phyloP scores from a whole-genome alignment of 2,113 vertebrate species.

The Lynx canadensis region DNA sequence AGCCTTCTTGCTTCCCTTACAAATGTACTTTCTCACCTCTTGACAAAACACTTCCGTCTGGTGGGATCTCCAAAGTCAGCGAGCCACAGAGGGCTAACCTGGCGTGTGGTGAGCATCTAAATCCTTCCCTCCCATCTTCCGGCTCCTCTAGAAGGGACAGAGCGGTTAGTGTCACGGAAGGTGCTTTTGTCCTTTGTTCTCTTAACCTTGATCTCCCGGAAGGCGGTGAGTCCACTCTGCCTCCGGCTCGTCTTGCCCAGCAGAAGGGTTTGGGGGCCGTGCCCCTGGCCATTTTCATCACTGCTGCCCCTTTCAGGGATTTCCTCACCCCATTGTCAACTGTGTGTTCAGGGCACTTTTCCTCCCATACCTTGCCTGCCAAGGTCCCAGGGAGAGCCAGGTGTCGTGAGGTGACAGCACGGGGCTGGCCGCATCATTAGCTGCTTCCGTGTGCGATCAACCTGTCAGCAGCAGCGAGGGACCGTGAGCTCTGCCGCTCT shows the following conservation, averaged over 20 bases:
- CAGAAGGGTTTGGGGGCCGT: background rate
- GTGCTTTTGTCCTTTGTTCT: background rate
- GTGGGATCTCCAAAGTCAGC: background rate
- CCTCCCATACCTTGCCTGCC: background rate
- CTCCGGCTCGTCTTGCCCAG: background rate
- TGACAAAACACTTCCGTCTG: background rate
- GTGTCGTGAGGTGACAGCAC: fast-evolving
- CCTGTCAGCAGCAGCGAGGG: background rate
- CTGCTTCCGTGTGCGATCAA: background rate
- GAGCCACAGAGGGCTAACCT: background rate
- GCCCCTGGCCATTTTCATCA: background rate
- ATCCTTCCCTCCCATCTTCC: background rate
- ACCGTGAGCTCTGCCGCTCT: background rate
- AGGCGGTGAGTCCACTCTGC: background rate
- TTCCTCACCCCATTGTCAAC: background rate
- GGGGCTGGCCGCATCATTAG: background rate
- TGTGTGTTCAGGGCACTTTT: background rate
- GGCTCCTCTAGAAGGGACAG: fast-evolving
- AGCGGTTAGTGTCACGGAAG: too few relatives aligned
- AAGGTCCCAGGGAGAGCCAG: background rate
- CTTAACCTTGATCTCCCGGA: background rate
- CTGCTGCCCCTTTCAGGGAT: too few relatives aligned
- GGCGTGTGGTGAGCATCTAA: background rate
- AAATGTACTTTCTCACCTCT: background rate
- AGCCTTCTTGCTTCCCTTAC: background rate